phyloP scores from a whole-genome alignment of 2,888 invertebrate species.

The Drosophila ustulata region DNA sequence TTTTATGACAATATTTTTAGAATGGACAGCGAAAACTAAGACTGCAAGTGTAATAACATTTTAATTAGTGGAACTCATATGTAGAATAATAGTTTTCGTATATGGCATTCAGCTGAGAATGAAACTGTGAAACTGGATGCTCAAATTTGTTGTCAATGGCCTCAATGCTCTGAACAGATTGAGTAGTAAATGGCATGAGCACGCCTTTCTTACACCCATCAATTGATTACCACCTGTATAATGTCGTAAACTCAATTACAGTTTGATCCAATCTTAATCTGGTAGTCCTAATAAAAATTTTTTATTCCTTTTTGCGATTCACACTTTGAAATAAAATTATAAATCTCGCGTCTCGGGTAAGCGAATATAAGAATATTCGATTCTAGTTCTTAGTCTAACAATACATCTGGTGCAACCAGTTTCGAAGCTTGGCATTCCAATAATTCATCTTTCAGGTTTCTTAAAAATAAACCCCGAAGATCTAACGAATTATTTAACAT shows the following conservation, averaged over 20 bases:
- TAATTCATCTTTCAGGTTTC: constrained; percentile 48
- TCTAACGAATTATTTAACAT: constrained; percentile 14
- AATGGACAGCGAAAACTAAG: not conserved
- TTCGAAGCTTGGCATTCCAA: constrained; percentile 41
- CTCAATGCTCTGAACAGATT: too few species aligned
- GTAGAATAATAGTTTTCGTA: not conserved
- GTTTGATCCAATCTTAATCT: not conserved
- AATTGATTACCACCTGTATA: too few species aligned
- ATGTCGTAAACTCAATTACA: not conserved
- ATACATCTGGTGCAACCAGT: constrained; percentile 49
- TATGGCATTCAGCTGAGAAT: not conserved
- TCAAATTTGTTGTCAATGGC: not conserved
- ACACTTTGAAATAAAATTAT: not conserved
- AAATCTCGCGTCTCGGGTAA: not conserved
- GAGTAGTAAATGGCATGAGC: too few species aligned
- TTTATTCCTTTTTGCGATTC: not conserved
- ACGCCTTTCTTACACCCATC: too few species aligned
- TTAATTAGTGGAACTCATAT: not conserved
- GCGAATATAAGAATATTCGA: not conserved
- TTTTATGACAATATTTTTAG: not conserved
- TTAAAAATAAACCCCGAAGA: constrained; percentile 33
- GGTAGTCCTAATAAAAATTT: not conserved
- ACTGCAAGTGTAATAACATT: not conserved
- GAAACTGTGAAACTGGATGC: not conserved
- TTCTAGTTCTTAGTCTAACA: constrained; percentile 6